Conservation (phyloP, 2,113 vertebrate species). For the Podocnemis expansa region DNA sequence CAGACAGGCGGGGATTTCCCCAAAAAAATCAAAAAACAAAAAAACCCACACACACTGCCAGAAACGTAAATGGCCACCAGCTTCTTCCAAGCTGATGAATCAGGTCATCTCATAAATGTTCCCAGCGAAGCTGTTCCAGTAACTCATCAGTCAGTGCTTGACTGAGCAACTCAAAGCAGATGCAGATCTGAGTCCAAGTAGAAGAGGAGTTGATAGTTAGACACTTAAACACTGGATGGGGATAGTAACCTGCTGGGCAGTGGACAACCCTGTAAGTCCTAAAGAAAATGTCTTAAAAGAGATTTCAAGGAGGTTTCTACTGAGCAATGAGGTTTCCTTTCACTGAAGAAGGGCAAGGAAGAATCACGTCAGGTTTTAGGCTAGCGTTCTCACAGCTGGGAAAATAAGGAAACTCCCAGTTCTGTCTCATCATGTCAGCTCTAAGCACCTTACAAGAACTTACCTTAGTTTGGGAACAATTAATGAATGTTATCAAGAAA, state of each 20-base stretch:
- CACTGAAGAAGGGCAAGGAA: background rate
- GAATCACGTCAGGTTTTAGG: background rate
- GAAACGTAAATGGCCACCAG: conserved; percentile 51
- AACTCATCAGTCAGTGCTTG: rapidly evolving
- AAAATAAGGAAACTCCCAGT: background rate
- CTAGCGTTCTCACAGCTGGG: background rate
- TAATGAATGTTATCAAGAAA: background rate
- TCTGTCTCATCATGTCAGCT: background rate
- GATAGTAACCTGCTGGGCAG: background rate
- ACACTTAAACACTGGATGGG: background rate
- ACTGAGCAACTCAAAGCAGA: background rate
- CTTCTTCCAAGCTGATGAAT: conserved; percentile 21
- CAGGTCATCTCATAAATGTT: background rate
- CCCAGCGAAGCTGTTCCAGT: background rate
- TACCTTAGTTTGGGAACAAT: background rate
- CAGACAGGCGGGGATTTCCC: background rate
- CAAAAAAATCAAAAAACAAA: conserved; percentile 64
- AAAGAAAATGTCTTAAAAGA: background rate
- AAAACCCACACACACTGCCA: no score
- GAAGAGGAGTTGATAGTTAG: background rate
- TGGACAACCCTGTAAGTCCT: no score
- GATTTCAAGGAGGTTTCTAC: background rate
- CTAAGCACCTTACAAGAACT: background rate
- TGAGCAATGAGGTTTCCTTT: background rate
- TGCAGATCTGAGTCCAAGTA: background rate